Evolutionary conservation across 2,888 invertebrate genomes (phyloP).

Genomic region (Tupiocoris notatus): DNA sequence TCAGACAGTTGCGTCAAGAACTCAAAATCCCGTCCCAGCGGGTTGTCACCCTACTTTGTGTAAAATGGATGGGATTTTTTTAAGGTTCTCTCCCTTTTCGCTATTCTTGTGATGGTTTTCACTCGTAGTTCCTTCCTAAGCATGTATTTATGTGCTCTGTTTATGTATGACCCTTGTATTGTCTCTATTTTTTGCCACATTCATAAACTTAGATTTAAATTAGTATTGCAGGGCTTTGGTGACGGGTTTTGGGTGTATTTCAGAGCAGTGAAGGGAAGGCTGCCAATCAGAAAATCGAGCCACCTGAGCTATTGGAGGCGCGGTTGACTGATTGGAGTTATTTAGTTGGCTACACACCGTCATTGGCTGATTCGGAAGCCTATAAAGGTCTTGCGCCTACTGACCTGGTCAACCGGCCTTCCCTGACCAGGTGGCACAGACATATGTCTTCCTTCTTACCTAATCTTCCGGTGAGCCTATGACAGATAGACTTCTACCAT

Average conservation of each 20-base stretch:
- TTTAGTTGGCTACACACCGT: conserved; percentile 18
- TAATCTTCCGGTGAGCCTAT: conserved; percentile 32
- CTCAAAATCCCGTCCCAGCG: no score
- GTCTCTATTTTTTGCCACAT: no score
- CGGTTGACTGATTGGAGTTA: conserved; percentile 17
- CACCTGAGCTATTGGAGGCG: conserved; percentile 4
- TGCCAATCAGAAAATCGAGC: neutral
- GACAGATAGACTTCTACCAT: no score
- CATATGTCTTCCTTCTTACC: conserved; percentile 35
- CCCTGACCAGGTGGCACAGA: conserved; percentile 28
- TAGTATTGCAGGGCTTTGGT: neutral
- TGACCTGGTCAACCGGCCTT: conserved; percentile 14
- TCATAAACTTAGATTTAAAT: no score
- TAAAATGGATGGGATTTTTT: no score
- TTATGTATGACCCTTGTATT: no score
- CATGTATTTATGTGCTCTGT: no score
- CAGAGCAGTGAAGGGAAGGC: conserved; percentile 18
- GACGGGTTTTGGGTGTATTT: neutral
- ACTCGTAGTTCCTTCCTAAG: no score
- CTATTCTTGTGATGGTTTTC: no score
- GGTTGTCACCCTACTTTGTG: no score
- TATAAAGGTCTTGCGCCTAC: conserved; percentile 15
- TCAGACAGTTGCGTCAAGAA: no score
- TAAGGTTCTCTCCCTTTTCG: no score
- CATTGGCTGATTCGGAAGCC: conserved; percentile 15